Conservation (phyloP, 2,797 vertebrate genomes). For the Botia kubotai region DNA sequence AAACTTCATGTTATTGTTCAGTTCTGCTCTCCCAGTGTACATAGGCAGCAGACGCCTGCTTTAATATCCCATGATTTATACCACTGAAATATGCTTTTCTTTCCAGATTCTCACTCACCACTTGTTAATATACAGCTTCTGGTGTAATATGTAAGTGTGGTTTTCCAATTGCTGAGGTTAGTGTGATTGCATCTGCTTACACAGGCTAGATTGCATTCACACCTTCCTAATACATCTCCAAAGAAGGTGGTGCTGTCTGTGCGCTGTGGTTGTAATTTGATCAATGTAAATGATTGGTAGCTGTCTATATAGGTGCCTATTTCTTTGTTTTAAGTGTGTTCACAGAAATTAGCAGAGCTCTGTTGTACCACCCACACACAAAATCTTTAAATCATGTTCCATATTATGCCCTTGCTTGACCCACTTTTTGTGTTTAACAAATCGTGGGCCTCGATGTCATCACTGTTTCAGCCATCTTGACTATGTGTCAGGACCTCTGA, state of each 20-base stretch:
- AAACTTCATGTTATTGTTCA: too few species aligned
- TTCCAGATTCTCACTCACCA: neutral
- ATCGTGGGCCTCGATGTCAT: neutral
- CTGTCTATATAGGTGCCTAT: neutral
- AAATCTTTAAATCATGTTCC: conserved; percentile 21
- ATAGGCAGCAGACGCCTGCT: neutral
- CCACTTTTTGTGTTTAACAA: conserved; percentile 37
- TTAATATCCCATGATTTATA: neutral
- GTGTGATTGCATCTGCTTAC: too few species aligned
- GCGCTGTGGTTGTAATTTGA: conserved; percentile 10
- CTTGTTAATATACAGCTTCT: too few species aligned
- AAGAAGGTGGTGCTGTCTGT: neutral
- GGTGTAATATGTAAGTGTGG: too few species aligned
- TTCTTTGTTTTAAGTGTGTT: conserved; percentile 36
- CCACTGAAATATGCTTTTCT: neutral
- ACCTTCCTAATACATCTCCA: too few species aligned
- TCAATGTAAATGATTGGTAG: neutral
- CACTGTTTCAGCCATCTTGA: conserved; percentile 16
- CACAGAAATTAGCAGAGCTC: conserved; percentile 14
- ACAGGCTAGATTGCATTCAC: too few species aligned
- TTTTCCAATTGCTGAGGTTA: too few species aligned
- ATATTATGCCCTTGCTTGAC: conserved; percentile 22
- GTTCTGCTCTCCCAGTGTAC: too few species aligned
- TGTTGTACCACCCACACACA: conserved; percentile 19
- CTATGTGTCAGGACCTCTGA: conserved; percentile 7